Evolutionary conservation across 2,113 vertebrate species (phyloP).

Genomic region (Zapus hudsonius): DNA sequence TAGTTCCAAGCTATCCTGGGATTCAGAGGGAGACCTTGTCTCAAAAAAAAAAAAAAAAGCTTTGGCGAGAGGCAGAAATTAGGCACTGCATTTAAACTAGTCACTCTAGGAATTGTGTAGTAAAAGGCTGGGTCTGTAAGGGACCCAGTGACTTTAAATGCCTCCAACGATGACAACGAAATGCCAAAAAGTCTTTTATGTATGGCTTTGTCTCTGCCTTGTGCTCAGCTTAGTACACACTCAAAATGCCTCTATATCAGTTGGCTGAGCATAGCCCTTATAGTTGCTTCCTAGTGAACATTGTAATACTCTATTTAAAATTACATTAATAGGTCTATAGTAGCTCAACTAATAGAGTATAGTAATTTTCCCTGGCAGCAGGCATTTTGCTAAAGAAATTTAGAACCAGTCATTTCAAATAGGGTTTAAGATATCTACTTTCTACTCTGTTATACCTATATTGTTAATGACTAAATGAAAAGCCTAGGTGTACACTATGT

Average conservation of each 20-base stretch:
- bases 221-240: not conserved
- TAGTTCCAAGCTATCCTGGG: not conserved
- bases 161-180: not conserved
- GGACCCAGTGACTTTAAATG: not conserved
- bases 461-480: conserved; percentile 2
- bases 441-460: not conserved
- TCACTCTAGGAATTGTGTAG: not conserved
- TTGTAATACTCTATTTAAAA: not conserved
- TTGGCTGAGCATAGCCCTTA: not conserved
- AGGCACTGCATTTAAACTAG: not conserved
- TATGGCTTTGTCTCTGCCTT: not conserved
- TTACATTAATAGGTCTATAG: not conserved
- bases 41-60: not conserved
- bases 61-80: not conserved
- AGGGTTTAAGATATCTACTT: conserved; percentile 25
- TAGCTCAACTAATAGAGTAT: conserved; percentile 16
- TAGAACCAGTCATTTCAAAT: not conserved
- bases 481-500: not conserved
- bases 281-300: not conserved
- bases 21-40: not conserved
- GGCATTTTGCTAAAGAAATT: conserved; percentile 38
- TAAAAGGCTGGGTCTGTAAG: not conserved
- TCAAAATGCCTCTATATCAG: not conserved
- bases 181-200: not conserved
- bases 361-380: conserved; percentile 12